Conservation (phyloP, 2,797 vertebrate species). For the Diceros bicornis region DNA sequence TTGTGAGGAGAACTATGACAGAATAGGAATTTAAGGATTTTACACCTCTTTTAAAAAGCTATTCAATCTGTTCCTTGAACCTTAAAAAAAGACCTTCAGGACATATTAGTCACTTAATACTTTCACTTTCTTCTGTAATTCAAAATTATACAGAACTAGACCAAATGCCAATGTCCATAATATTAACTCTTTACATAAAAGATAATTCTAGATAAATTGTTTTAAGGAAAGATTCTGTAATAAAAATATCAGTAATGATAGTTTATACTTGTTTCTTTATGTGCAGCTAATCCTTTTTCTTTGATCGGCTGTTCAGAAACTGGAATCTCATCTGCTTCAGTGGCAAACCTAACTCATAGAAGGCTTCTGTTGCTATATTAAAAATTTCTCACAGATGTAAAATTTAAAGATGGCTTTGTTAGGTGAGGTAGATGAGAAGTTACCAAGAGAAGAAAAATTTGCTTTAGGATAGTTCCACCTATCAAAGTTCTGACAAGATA, state of each 20-base stretch:
- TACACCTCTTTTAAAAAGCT: conserved; percentile 23
- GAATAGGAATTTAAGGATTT: conserved; percentile 19
- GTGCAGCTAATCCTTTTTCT: background rate
- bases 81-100: conserved; percentile 48
- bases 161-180: conserved; percentile 8
- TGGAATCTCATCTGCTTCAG: background rate
- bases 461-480: background rate
- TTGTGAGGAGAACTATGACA: background rate
- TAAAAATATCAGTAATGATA: conserved; percentile 39
- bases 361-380: background rate
- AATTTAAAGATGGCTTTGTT: background rate
- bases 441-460: background rate
- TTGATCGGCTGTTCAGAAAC: background rate
- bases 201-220: background rate
- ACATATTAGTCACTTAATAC: background rate
- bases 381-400: conserved; percentile 14
- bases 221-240: conserved; percentile 21
- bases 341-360: background rate
- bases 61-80: background rate
- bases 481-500: background rate
- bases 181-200: background rate
- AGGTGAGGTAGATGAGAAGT: background rate
- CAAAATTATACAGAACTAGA: conserved; percentile 36
- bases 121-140: background rate
- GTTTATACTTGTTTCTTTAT: background rate